Percentiles rank a stretch among this genome's conserved stretches.
phyloP scores from a whole-genome alignment of 35 echinoderm and acorn worm genomes.

The Lytechinus variegatus region DNA sequence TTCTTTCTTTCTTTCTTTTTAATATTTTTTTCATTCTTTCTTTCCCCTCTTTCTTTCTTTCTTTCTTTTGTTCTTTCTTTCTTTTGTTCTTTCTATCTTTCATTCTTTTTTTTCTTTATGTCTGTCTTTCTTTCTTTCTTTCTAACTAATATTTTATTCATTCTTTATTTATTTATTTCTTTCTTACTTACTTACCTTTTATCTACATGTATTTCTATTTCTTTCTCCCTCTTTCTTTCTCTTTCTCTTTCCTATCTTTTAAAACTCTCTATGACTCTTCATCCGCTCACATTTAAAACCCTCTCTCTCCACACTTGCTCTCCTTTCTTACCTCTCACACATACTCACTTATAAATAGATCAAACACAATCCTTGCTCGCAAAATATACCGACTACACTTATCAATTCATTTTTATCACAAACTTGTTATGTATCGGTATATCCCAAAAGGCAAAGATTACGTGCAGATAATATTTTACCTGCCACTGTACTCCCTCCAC shows the following conservation, averaged over 20 bases:
- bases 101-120: too few relatives aligned
- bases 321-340: neutral
- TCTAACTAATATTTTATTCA: neutral
- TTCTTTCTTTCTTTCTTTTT: too few relatives aligned
- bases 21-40: neutral
- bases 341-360: too few relatives aligned
- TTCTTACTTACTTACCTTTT: too few relatives aligned
- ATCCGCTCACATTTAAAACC: neutral
- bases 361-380: too few relatives aligned
- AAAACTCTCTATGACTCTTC: neutral
- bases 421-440: neutral
- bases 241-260: neutral
- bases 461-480: neutral
- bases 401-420: neutral
- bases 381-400: too few relatives aligned
- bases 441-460: neutral
- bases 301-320: neutral
- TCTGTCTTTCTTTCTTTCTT: constrained; percentile 21
- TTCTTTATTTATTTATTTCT: neutral
- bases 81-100: too few relatives aligned
- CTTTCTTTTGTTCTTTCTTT: neutral
- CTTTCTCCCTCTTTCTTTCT: neutral
- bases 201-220: neutral
- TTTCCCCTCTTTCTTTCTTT: neutral
- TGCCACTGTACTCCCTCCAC: neutral